Evolutionary conservation across 2,797 vertebrate species (phyloP), one percentile per base, ranked within the genome.

Genomic region (Lutjanus campechanus): DNA sequence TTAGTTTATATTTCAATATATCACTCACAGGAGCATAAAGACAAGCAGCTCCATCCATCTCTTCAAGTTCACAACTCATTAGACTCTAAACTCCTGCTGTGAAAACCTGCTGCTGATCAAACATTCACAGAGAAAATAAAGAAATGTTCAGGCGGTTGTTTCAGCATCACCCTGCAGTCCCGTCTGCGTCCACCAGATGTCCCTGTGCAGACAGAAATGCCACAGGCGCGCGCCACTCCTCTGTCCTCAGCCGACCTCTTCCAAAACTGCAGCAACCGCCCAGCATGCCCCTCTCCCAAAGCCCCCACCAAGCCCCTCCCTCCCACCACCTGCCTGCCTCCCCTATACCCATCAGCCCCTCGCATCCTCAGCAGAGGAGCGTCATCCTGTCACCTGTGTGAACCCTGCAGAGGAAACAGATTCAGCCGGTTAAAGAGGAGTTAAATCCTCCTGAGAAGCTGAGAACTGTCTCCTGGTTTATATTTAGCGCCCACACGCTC

Each of bases 191-290:
- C 94, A 92, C 91, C 79, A 94, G 94, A 93, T 93, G 94, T 93
- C 94, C 85, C 89, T 69, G 50, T 86, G 81, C 84, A 81, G 90
- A 93, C 90, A 91, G 88, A 54, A 92, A 95, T 92, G 81, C 73
- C 51, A 51, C 25, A 0, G 56, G 43, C 63, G n/a, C 9, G 11
- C n/a, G 15, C 66, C 25, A 54, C 66, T 86, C 71, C 70, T 60
- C 88, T 94, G 94, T 95, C 94, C 94, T 95, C 92, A 88, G 58
- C 77, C 90, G 90, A 95, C 93, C 93, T 76, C 72, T 75, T 62
- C 25, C 78, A 41, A 78, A 89, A 81, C 87, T 73, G 79, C 82
- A 85, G 69, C 76, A 81, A 59, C 43, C 63, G 47, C 60, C 5
- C 75, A 64, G 55, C 66, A 8, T 43, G 70, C 43, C n/a, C 20